Evolutionary conservation across 1,140 invertebrate species (phyloP), one percentile per base, ranked within the genome.

Genomic region (Hypothenemus hampei): DNA sequence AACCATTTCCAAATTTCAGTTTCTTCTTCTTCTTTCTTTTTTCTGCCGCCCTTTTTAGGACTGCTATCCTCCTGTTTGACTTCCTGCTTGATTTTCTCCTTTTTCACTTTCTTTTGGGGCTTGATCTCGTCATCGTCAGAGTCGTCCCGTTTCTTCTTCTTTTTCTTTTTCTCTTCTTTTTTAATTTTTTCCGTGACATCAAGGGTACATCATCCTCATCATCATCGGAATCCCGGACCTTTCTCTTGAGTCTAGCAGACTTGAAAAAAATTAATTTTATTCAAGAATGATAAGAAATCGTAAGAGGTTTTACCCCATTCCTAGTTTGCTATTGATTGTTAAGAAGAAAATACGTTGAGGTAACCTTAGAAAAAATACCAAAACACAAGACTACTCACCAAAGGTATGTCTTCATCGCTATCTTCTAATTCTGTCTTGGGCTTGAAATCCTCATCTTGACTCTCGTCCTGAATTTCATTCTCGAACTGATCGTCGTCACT

Each of bases 1-100:
- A n/a, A 92, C 90, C 91, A 97, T 82, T 91, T 92, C 92, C 93
- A 97, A 56, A 93, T 89, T 74, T 94, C 86, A 65, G 80, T 79
- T 63, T 85, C 81, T 65, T 89, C 85, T 56, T 90, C 87, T 59
- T 87, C 82, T 67, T 91, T 85, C 66, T 89, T 91, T 67, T 87
- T 89, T 13, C 74, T 63, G 69, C 49, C 54, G 7, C 61, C 63
- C 59, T 83, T 85, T 29, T 73, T 78, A 40, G 77, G 78, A 60
- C 75, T 76, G n/a, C n/a, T n/a, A 26, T 60, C 58, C 24, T 63
- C 59, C 65, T 75, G 70, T 63, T 77, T 75, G 18, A 71, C 65
- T 64, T 75, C 69, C 45, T 65, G 67, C 24, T 66, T 62, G 47
- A 65, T 65, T 16, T 69, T 70, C 58, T 58, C 53, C 33, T 75